A percentile compares a stretch with the other conserved stretches of the same genome.
Conservation (phyloP, 2,888 invertebrate genomes). For the Hypomecis punctinalis region DNA sequence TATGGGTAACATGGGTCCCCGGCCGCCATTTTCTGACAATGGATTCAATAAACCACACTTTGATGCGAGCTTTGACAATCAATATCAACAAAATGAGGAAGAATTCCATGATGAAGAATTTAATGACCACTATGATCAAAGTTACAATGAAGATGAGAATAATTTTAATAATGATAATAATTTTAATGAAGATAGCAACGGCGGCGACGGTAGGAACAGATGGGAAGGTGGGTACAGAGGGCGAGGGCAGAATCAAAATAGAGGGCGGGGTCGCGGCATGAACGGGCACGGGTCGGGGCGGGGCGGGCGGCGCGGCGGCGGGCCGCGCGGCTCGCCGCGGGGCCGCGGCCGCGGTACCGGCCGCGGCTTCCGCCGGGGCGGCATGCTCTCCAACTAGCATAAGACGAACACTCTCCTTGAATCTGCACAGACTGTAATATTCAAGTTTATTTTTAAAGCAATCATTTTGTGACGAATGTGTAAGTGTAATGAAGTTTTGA, state of each 20-base stretch:
- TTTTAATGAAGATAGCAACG: slow-evolving; percentile 61
- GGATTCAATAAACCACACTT: slow-evolving; percentile 73
- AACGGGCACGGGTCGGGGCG: slow-evolving; percentile 70
- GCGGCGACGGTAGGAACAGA: slow-evolving; percentile 63
- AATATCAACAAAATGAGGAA: slow-evolving; percentile 68
- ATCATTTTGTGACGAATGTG: slow-evolving; percentile 61
- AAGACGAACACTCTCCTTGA: slow-evolving; percentile 39
- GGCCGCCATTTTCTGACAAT: slow-evolving; percentile 70
- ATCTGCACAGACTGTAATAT: slow-evolving; percentile 61
- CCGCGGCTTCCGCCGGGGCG: slow-evolving; percentile 74
- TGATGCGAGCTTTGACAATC: slow-evolving; percentile 67
- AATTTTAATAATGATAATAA: slow-evolving; percentile 55
- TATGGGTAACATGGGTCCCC: slow-evolving; percentile 52
- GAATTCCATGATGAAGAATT: slow-evolving; percentile 61
- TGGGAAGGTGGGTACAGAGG: slow-evolving; percentile 72
- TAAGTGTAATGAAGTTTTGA: slow-evolving; percentile 73
- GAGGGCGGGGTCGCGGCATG: slow-evolving; percentile 75
- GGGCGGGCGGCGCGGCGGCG: slow-evolving; percentile 63
- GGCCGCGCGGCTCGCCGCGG: slow-evolving; percentile 64
- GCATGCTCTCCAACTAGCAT: slow-evolving; percentile 70
- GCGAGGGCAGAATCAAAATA: slow-evolving; percentile 50
- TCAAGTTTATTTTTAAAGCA: slow-evolving; percentile 57
- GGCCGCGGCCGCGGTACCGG: slow-evolving; percentile 65
- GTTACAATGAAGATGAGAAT: slow-evolving; percentile 62
- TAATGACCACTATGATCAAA: slow-evolving; percentile 58